Evolutionary conservation across 2,888 invertebrate species (phyloP), one percentile per base, ranked within the genome.

Genomic region (Sisyra nigra): DNA sequence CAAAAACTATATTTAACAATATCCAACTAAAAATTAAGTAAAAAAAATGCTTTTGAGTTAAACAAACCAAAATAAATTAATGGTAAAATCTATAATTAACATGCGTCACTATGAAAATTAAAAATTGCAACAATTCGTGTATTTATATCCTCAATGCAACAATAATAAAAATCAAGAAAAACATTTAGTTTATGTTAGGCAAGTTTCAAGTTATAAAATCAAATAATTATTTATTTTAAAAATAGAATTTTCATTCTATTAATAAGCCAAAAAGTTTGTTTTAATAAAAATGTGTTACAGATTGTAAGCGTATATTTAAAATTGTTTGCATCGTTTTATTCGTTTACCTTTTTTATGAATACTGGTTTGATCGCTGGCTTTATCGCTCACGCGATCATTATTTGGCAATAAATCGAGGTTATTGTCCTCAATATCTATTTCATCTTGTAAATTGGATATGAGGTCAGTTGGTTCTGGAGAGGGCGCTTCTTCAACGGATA

Each of bases 401-500:
- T 62, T 37, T n/a, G 19, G 11, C 11, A 19, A 37, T n/a, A 11
- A 17, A 37, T 37, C 37, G 7, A 19, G 11, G n/a, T 37, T 37
- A 35, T 35, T 35, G 37, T 37, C 37, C 3, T 17, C 37, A 37
- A 18, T 17, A 11, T 37, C 19, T 18, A 11, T 37, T 17, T 37
- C 37, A 37, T 19, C 19, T 19, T 35, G 14, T 35, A 35, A 35
- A 15, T 35, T 35, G 9, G 35, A 15, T 35, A 15, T 11, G 14
- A 13, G 35, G 17, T 35, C 19, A 11, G 15, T 13, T 19, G 33
- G 34, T 24, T 41, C 41, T 13, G 51, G 49, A 32, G 50, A 45
- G 15, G 39, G 19, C 15, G 30, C 19, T n/a, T 60, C 60, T 30
- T 61, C 63, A 15, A 66, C 62, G 57, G 84, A 81, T 66, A 88